Evolutionary conservation across 2,888 invertebrate genomes (phyloP).

Genomic region (Schizaphis graminum): DNA sequence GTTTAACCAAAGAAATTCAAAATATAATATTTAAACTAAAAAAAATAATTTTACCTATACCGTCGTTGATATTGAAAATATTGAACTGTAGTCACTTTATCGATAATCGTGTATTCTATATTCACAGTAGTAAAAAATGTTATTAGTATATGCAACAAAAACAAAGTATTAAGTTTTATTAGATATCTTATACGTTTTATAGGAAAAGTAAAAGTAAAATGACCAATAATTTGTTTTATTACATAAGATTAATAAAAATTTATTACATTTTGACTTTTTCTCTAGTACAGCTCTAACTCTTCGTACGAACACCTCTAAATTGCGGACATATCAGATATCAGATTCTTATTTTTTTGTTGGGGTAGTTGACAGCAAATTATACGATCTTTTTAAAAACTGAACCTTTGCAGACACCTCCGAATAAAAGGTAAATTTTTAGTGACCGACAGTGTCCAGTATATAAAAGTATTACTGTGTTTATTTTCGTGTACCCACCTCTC

Average conservation of each 20-base stretch:
- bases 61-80: not conserved
- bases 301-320: not conserved
- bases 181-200: not conserved
- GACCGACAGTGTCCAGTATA: not conserved
- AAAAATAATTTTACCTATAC: not conserved
- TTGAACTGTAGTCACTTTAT: not conserved
- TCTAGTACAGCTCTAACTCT: not conserved
- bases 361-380: not conserved
- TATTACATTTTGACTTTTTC: not conserved
- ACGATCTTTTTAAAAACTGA: too few relatives aligned
- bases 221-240: not conserved
- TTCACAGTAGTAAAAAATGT: not conserved
- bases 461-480: not conserved
- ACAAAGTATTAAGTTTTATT: not conserved
- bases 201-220: not conserved
- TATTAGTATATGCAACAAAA: not conserved
- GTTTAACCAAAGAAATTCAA: conserved; percentile 26
- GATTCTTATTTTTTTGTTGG: not conserved
- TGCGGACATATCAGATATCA: not conserved
- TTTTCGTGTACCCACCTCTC: not conserved
- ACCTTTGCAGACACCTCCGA: not conserved
- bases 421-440: not conserved
- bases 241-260: not conserved
- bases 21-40: conserved; percentile 5
- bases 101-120: not conserved